Percentiles rank a stretch among this genome's conserved stretches.
Conservation (phyloP, 1,140 invertebrate genomes). For the Conopomorpha cramerella region DNA sequence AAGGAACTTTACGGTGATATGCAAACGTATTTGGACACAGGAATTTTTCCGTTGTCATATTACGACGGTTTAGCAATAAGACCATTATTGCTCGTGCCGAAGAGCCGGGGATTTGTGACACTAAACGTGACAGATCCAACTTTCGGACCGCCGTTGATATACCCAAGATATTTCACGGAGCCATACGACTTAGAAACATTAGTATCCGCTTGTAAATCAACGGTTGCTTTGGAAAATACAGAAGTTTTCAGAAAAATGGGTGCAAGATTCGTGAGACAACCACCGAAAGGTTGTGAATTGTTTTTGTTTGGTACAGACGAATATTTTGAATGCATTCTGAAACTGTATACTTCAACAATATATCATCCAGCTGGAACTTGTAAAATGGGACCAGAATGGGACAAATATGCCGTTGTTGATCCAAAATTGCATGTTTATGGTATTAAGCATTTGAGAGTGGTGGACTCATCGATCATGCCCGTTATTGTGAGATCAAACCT, state of each 20-base stretch:
- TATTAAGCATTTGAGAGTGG: slow-evolving; percentile 70
- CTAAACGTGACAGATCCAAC: slow-evolving; percentile 70
- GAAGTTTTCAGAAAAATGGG: slow-evolving; percentile 63
- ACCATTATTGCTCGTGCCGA: slow-evolving; percentile 70
- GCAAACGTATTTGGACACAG: slow-evolving; percentile 46
- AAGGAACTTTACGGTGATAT: slow-evolving; percentile 55
- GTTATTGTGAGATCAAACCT: slow-evolving; percentile 65
- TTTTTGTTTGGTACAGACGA: slow-evolving; percentile 65
- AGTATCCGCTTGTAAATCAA: slow-evolving; percentile 62
- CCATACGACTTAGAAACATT: slow-evolving; percentile 67
- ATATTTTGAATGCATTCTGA: slow-evolving; percentile 71
- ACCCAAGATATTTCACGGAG: slow-evolving; percentile 76
- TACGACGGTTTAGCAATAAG: slow-evolving; percentile 51
- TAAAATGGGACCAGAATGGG: slow-evolving; percentile 78
- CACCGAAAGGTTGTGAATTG: slow-evolving; percentile 66
- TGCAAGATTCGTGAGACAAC: slow-evolving; percentile 59
- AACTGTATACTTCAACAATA: slow-evolving; percentile 71
- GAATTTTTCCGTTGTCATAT: slow-evolving; percentile 53
- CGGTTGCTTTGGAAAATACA: slow-evolving; percentile 62
- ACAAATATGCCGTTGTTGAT: slow-evolving; percentile 74
- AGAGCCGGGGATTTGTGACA: slow-evolving; percentile 71
- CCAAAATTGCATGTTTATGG: slow-evolving; percentile 71
- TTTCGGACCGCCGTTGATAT: slow-evolving; percentile 76
- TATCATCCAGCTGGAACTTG: slow-evolving; percentile 82
- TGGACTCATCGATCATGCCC: slow-evolving; percentile 77